Evolutionary conservation across 2,888 invertebrate genomes (phyloP).

Genomic region (Tachystola acroxantha): DNA sequence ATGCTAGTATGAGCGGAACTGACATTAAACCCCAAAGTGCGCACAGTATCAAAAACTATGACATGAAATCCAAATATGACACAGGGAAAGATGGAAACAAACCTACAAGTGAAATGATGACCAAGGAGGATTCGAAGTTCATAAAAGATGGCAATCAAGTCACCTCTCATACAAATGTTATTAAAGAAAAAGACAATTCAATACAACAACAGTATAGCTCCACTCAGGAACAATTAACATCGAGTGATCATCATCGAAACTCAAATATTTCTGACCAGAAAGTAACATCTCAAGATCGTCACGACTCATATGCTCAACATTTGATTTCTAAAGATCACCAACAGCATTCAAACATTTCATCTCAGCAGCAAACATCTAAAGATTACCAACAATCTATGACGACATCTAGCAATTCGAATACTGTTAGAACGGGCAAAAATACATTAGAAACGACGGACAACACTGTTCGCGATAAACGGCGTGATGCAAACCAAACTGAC

Average conservation of each 20-base stretch:
- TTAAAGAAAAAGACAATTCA: slow-evolving; percentile 59
- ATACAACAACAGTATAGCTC: slow-evolving; percentile 51
- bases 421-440: slow-evolving; percentile 28
- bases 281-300: slow-evolving; percentile 12
- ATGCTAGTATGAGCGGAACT: slow-evolving; percentile 75
- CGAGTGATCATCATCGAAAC: slow-evolving; percentile 14
- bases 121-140: slow-evolving; percentile 59
- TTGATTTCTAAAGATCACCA: slow-evolving; percentile 10
- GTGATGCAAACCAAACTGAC: slow-evolving; percentile 55
- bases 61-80: slow-evolving; percentile 76
- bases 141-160: slow-evolving; percentile 63
- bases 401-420: slow-evolving; percentile 18
- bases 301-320: not conserved
- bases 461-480: slow-evolving; percentile 34
- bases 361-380: slow-evolving; percentile 4
- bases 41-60: slow-evolving; percentile 70
- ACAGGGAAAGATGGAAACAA: slow-evolving; percentile 72
- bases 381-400: slow-evolving; percentile 7
- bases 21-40: slow-evolving; percentile 77
- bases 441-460: slow-evolving; percentile 33
- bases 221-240: slow-evolving; percentile 40
- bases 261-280: slow-evolving; percentile 4
- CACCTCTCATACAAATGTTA: slow-evolving; percentile 53
- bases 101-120: slow-evolving; percentile 54
- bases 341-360: slow-evolving; percentile 4